phyloP scores from a whole-genome alignment of 2,797 vertebrate species.

The Coendou prehensilis region DNA sequence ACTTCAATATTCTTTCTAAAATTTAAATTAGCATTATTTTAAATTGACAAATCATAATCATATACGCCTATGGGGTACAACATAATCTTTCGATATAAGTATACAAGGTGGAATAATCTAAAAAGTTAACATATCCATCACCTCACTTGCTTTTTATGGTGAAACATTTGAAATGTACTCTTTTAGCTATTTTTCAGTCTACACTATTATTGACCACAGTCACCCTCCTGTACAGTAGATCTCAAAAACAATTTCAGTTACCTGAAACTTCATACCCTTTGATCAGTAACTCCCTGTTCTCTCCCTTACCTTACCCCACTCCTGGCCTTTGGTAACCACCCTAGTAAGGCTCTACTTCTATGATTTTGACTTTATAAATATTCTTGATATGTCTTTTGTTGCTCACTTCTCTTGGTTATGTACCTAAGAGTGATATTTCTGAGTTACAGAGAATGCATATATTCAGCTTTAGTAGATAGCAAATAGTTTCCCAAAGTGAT shows the following conservation, averaged over 20 bases:
- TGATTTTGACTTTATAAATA: conserved; percentile 7
- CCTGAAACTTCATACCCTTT: background rate
- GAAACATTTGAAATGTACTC: background rate
- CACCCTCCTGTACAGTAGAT: background rate
- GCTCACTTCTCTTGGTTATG: conserved; percentile 4
- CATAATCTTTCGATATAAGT: background rate
- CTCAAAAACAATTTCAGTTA: background rate
- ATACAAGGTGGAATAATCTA: background rate
- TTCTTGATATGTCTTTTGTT: conserved; percentile 40
- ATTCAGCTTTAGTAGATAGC: background rate
- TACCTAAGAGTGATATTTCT: conserved; percentile 11
- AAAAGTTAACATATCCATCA: background rate
- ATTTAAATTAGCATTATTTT: background rate
- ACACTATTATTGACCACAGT: background rate
- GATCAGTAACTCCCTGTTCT: background rate
- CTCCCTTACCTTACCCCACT: background rate
- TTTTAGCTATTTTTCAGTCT: background rate
- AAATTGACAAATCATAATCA: background rate
- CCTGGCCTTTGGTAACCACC: background rate
- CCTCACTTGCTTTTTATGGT: background rate
- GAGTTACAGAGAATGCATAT: background rate
- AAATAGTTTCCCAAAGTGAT: conserved; percentile 22
- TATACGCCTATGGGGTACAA: background rate
- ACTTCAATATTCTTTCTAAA: background rate
- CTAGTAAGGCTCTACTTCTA: background rate